phyloP scores from a whole-genome alignment of 2,797 vertebrate species.

The Peromyscus aztecus region DNA sequence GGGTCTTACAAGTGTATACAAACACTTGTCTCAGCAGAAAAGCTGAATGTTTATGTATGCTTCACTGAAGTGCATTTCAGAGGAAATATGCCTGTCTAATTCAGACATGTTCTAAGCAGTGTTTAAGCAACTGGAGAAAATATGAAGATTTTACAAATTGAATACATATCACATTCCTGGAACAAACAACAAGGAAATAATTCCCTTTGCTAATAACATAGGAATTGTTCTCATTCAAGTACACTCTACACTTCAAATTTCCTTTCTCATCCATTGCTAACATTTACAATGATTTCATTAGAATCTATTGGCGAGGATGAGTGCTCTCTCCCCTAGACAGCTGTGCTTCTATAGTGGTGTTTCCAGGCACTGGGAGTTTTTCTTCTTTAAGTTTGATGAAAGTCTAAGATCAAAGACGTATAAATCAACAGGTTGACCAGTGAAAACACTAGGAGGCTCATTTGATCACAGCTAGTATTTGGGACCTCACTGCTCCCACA shows the following conservation, averaged over 20 bases:
- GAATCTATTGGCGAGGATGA: background rate
- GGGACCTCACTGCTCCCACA: background rate
- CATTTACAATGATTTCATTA: constrained; percentile 25
- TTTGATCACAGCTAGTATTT: background rate
- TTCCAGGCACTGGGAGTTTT: background rate
- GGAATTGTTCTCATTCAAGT: constrained; percentile 5
- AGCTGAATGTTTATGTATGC: background rate
- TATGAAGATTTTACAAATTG: constrained; percentile 18
- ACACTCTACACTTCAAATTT: background rate
- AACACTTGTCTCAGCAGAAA: background rate
- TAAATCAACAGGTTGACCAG: background rate
- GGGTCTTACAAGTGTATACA: background rate
- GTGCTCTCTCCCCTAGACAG: background rate
- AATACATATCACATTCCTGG: background rate
- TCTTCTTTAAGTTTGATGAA: constrained; percentile 10
- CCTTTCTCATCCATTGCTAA: background rate
- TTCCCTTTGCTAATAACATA: constrained; percentile 8
- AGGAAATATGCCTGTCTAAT: constrained; percentile 15
- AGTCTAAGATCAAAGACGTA: background rate
- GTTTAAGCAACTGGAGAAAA: constrained; percentile 38
- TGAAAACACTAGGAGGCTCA: background rate
- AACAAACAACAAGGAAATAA: background rate
- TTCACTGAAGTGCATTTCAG: constrained; percentile 46
- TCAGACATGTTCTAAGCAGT: constrained; percentile 1
- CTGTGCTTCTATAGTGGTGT: background rate